Percentiles rank a stretch among this genome's conserved stretches.
phyloP scores from a whole-genome alignment of 1,140 invertebrate genomes.

The Bombus confusus region DNA sequence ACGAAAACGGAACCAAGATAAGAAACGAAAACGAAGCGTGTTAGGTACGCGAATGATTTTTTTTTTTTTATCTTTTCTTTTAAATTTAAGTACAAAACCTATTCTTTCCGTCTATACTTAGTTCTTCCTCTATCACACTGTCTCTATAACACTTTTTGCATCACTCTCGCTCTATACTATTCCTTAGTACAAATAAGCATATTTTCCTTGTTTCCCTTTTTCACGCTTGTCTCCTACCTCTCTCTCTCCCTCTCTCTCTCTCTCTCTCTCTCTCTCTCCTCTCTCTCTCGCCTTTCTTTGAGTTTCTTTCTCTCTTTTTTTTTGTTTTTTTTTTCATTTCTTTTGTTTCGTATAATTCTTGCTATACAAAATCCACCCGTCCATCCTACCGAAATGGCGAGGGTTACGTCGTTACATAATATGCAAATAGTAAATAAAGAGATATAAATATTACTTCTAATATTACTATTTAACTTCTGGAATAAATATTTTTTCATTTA shows the following conservation, averaged over 20 bases:
- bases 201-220: background rate
- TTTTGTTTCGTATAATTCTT: background rate
- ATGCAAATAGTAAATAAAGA: slow-evolving; percentile 66
- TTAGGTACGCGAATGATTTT: slow-evolving; percentile 8
- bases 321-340: background rate
- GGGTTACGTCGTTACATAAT: slow-evolving; percentile 42
- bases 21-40: background rate
- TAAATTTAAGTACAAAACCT: slow-evolving; percentile 52
- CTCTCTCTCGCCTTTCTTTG: background rate
- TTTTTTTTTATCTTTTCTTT: background rate
- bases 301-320: background rate
- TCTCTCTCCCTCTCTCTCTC: too few relatives aligned
- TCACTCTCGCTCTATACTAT: background rate
- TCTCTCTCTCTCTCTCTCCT: background rate
- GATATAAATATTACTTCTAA: slow-evolving; percentile 74
- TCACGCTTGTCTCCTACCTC: too few relatives aligned
- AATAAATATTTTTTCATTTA: slow-evolving; percentile 67
- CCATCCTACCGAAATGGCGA: background rate
- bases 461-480: slow-evolving; percentile 64
- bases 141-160: too few relatives aligned
- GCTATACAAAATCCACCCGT: slow-evolving; percentile 42
- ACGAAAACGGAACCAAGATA: slow-evolving; percentile 9
- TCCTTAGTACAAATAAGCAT: slow-evolving; percentile 14
- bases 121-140: background rate
- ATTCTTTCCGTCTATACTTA: background rate